Evolutionary conservation across 2,888 invertebrate species (phyloP), one percentile per base, ranked within the genome.

Genomic region (Coelinius sp.): DNA sequence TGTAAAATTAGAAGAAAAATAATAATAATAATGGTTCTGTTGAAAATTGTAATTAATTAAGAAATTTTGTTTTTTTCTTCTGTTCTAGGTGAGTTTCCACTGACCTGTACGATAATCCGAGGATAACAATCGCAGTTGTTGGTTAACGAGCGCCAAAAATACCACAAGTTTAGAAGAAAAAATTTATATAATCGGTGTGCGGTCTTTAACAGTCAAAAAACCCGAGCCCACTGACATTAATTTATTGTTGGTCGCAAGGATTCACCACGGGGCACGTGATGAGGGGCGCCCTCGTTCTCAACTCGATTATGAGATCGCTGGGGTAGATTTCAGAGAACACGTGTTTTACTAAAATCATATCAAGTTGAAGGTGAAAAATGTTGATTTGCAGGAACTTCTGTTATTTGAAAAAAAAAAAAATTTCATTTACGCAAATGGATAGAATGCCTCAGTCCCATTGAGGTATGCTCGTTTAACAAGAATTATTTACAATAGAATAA

Each of bases 381-480:
- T 10, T 49, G 10, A 8, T 59, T 7, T 59, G 14, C 3, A 35
- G 46, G 8, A 20, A 17, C 46, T 20, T 49, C 14, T 49, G 31
- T 49, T n/a, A 41, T 41, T 41, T 12, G n/a, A n/a, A n/a, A n/a
- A n/a, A n/a, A n/a, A n/a, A 35, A 35, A 35, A 35, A 35, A 35
- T 35, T 35, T n/a, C n/a, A n/a, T n/a, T n/a, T n/a, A n/a, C n/a
- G n/a, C n/a, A n/a, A n/a, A n/a, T n/a, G n/a, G n/a, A 31, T 31
- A 3, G 7, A 31, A 31, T 31, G 3, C 3, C 31, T 3, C 31
- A 5, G 3, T 31, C 31, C 31, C 31, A 31, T 31, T 31, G 3
- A 7, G 5, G 31, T 7, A 31, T 31, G 5, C 7, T 31, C 31
- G 84, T 86, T 86, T 83, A 85, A 87, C 86, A 85, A 85, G 87